These are phyloP conservation scores for Oenanthe melanoleuca DNA, from an alignment of 2,113 vertebrate species.

Conservation along the genomic window DNA sequence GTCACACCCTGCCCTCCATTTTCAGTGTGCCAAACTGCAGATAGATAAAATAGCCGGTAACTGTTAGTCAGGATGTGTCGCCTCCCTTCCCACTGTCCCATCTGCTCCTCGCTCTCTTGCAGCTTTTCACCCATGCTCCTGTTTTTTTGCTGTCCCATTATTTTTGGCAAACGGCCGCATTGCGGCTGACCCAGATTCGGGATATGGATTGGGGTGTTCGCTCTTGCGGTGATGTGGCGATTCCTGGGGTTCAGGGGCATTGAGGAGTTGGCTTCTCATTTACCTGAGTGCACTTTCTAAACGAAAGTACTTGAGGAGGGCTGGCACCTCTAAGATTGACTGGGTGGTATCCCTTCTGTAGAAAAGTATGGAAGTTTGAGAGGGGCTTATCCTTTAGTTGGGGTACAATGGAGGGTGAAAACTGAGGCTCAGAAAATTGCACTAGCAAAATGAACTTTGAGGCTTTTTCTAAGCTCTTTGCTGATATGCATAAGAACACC, in stretches of 20 bases:
- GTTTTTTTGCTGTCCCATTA: neutral
- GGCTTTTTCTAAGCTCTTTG: neutral
- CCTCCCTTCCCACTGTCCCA: slow-evolving; percentile 63
- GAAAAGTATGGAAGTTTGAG: neutral
- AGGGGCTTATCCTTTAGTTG: neutral
- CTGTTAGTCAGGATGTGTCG: slow-evolving; percentile 59
- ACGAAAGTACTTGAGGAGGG: neutral
- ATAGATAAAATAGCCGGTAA: slow-evolving; percentile 39
- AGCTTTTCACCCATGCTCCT: slow-evolving; percentile 4
- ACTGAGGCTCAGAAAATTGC: neutral
- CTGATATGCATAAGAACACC: neutral
- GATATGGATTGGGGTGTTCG: neutral
- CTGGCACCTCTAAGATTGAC: neutral
- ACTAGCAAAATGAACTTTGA: neutral
- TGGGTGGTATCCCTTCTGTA: neutral
- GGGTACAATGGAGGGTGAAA: neutral
- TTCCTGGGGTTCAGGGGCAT: neutral
- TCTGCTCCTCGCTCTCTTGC: slow-evolving; percentile 26
- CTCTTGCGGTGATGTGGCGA: neutral
- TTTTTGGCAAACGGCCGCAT: slow-evolving; percentile 57
- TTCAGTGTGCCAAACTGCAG: neutral
- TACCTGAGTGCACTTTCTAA: neutral
- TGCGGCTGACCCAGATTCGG: slow-evolving; percentile 40
- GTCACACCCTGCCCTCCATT: slow-evolving; percentile 61
- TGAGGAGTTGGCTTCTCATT: neutral